A percentile compares a stretch with the other conserved stretches of the same genome.
Evolutionary conservation across 2,113 vertebrate genomes (phyloP).

Genomic region (Coregonus clupeaformis): DNA sequence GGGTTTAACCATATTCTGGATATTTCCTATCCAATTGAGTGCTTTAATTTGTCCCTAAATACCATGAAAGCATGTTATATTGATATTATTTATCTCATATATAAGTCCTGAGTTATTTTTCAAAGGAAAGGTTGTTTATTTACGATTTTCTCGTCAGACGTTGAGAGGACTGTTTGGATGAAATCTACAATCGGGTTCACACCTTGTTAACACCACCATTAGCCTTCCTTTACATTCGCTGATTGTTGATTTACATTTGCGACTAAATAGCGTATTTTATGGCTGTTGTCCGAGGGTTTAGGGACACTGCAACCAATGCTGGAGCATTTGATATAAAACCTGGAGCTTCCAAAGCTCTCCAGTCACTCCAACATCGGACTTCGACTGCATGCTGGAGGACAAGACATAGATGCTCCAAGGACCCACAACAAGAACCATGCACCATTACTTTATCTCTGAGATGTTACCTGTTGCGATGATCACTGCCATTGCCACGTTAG

Average conservation of each 20-base stretch:
- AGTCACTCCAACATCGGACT: conserved; percentile 51
- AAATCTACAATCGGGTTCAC: conserved; percentile 69
- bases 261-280: conserved; percentile 76
- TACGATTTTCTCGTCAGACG: conserved; percentile 57
- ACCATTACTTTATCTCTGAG: background rate
- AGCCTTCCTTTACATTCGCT: conserved; percentile 78
- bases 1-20: background rate
- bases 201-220: conserved; percentile 85
- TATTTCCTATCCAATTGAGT: background rate
- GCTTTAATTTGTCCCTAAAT: background rate
- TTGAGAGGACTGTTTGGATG: conserved; percentile 44
- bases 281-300: conserved; percentile 66
- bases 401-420: conserved; percentile 11
- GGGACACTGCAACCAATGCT: conserved; percentile 30
- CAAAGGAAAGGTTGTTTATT: conserved; percentile 49
- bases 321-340: conserved; percentile 76
- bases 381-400: conserved; percentile 17
- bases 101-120: background rate
- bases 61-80: background rate
- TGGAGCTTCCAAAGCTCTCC: conserved; percentile 20
- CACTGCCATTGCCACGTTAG: conserved; percentile 24
- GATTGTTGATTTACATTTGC: conserved; percentile 84
- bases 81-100: background rate
- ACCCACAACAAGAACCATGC: conserved; percentile 4
- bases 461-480: conserved; percentile 55